Base-by-base conservation (phyloP, 2,888 invertebrate genomes). In the Pseudococcus viburni region DNA sequence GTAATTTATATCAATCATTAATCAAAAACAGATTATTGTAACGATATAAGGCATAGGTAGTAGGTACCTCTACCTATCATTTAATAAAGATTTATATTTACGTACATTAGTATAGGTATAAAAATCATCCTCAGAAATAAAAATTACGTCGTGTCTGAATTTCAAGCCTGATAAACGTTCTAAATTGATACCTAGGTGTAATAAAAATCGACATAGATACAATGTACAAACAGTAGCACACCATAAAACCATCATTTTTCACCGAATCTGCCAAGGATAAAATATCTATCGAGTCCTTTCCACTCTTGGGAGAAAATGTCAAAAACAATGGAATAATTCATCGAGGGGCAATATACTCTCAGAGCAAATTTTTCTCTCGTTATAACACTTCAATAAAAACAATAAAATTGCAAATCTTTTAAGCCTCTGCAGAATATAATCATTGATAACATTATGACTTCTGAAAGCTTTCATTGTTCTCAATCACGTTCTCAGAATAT, bases 391-490 rank as follows among this genome's bases (percentile, higher is more conserved):
- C 64, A 73, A 73, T 73, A 73, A 33, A 73, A 33, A 22, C 4
- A 33, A 73, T 73, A 33, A 73, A 73, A 73, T 12, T 73, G 73
- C 17, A 73, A 73, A 73, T 12, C 73, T 73, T 73, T 39, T 73
- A 73, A 73, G 73, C 73, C 73, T 73, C 33, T 7, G 73, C 17
- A 17, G 33, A 73, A 17, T 73, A 33, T 73, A 73, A 73, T 73
- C 73, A 73, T 73, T 73, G 73, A 73, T 73, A 73, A 73, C 73
- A 33, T 33, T 33, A 73, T 17, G 39, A 73, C 17, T 33, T 73
- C 33, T 73, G 73, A 73, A 73, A 73, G 73, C 33, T 73, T 33
- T 33, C 33, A 73, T 73, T 73, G 73, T 73, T 73, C 73, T 73
- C 33, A 73, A 73, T 73, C 73, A 33, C 73, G 68, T 68, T 68